Percentiles rank a stretch among this genome's conserved stretches.
Evolutionary conservation across 2,888 invertebrate genomes (phyloP).

Genomic region (Agrilus mali): DNA sequence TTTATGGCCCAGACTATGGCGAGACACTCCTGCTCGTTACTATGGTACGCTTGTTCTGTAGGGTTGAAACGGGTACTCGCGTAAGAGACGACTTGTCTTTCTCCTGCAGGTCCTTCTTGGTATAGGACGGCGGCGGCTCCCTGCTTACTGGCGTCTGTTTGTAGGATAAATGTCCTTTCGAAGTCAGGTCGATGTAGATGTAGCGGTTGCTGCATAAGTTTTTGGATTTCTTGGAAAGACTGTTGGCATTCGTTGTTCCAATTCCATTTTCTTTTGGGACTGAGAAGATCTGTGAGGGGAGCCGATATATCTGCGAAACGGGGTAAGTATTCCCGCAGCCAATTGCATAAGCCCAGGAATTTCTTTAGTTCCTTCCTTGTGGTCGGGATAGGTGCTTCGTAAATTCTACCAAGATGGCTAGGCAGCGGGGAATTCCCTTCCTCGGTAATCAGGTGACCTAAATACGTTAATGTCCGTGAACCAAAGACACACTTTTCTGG

Average conservation of each 20-base stretch:
- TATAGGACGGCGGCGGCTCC: conserved; percentile 16
- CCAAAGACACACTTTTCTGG: conserved; percentile 4
- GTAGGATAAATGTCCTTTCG: conserved; percentile 10
- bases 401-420: conserved; percentile 2
- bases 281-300: conserved; percentile 14
- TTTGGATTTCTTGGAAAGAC: conserved; percentile 9
- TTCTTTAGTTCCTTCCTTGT: conserved; percentile 1
- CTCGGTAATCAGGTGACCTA: conserved; percentile 4
- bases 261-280: conserved; percentile 2
- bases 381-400: neutral
- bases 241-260: conserved; percentile 7
- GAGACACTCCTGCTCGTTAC: too few relatives aligned
- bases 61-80: conserved; percentile 10
- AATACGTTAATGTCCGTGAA: neutral
- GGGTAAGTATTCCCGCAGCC: conserved; percentile 16
- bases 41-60: conserved; percentile 11
- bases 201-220: conserved; percentile 4
- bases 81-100: conserved; percentile 10
- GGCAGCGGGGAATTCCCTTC: conserved; percentile 1
- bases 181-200: conserved; percentile 10
- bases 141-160: conserved; percentile 13
- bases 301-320: conserved; percentile 10
- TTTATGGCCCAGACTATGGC: conserved; percentile 16
- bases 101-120: conserved; percentile 6
- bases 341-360: conserved; percentile 14